A percentile compares a stretch with the other conserved stretches of the same genome.
Evolutionary conservation across 2,113 vertebrate genomes (phyloP).

Genomic region (Galbula dea): DNA sequence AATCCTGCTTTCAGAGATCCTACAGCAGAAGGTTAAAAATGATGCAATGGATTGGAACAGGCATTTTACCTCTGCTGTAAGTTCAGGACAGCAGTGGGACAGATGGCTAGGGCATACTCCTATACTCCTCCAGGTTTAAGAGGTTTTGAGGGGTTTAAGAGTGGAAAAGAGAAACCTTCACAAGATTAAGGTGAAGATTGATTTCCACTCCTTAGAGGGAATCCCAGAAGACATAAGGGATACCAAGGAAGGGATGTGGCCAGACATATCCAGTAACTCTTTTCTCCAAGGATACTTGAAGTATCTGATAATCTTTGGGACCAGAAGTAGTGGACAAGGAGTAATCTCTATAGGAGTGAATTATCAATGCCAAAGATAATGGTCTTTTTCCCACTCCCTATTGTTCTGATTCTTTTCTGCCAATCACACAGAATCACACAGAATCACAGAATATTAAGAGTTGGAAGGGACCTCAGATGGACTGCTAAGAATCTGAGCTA

Average conservation of each 20-base stretch:
- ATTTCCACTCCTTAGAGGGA: background rate
- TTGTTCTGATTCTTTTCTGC: background rate
- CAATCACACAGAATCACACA: too few relatives aligned
- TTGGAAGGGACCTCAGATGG: too few relatives aligned
- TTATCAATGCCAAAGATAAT: background rate
- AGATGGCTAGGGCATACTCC: background rate
- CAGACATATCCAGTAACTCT: background rate
- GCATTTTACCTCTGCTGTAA: background rate
- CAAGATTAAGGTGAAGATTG: background rate
- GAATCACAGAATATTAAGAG: too few relatives aligned
- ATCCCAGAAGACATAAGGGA: background rate
- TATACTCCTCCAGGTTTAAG: background rate
- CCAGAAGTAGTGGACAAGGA: background rate
- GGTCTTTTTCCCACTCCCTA: background rate
- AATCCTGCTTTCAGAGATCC: slow-evolving; percentile 43
- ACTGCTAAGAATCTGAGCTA: background rate
- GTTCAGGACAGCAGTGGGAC: background rate
- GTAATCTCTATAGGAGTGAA: background rate
- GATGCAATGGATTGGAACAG: background rate
- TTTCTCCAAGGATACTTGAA: background rate
- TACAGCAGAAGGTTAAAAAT: slow-evolving; percentile 24
- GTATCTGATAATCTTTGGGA: background rate
- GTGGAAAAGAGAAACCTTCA: background rate
- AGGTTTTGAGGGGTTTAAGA: background rate
- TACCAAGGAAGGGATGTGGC: background rate